Conservation (phyloP, 2,888 invertebrate genomes). For the Coelopa pilipes region DNA sequence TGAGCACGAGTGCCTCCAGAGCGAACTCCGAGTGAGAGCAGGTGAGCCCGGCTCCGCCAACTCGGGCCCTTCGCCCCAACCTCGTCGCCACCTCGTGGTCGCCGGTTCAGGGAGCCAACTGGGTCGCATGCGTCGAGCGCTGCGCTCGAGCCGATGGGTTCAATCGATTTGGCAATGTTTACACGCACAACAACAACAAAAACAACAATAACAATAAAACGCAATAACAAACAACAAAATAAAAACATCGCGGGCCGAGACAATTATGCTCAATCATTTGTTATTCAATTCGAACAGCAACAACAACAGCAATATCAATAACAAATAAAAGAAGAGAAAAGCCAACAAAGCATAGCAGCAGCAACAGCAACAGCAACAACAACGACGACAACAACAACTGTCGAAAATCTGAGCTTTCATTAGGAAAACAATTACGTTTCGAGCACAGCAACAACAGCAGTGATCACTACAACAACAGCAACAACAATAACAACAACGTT, state of each 20-base stretch:
- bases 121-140: too few species aligned
- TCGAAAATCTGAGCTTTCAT: neutral
- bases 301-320: neutral
- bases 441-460: neutral
- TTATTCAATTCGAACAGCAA: neutral
- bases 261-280: neutral
- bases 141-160: too few species aligned
- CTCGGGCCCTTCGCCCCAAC: too few species aligned
- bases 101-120: too few species aligned
- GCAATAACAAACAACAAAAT: neutral
- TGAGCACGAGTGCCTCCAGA: too few species aligned
- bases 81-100: too few species aligned
- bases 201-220: too few species aligned
- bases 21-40: too few species aligned
- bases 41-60: too few species aligned
- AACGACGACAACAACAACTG: neutral
- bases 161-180: too few species aligned
- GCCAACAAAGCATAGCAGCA: slow-evolving; percentile 20
- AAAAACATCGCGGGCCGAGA: neutral
- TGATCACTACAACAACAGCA: neutral
- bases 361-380: neutral
- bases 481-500: neutral
- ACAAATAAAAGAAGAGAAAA: neutral
- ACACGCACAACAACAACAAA: too few species aligned
- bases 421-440: neutral